phyloP scores from a whole-genome alignment of 23 tunicate species.

The Phallusia fumigata region DNA sequence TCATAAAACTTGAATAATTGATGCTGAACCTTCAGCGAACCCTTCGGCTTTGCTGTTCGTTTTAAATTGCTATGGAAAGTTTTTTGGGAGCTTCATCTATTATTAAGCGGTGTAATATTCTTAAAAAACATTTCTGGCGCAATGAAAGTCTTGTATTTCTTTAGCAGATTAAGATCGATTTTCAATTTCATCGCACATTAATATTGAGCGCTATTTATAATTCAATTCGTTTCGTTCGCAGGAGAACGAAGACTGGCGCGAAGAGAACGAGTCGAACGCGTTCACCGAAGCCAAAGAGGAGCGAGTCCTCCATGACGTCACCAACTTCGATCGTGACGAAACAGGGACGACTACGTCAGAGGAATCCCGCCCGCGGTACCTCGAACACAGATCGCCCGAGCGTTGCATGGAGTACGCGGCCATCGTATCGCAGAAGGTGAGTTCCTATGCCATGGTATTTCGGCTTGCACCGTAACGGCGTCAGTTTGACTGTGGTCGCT shows the following conservation, averaged over 20 bases:
- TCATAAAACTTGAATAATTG: too few relatives aligned
- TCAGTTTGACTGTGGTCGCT: too few relatives aligned
- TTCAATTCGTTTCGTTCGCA: neutral
- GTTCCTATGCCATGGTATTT: neutral
- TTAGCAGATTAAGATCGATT: too few relatives aligned
- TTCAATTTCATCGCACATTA: too few relatives aligned
- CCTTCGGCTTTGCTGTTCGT: too few relatives aligned
- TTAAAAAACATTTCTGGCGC: too few relatives aligned
- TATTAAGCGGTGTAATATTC: too few relatives aligned
- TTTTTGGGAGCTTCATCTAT: too few relatives aligned
- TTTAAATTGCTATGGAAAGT: too few relatives aligned
- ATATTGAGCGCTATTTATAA: too few relatives aligned
- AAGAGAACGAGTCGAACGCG: neutral
- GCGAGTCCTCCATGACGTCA: conserved; percentile 18
- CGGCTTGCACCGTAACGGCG: neutral
- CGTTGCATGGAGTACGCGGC: conserved; percentile 21
- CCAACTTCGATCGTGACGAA: conserved; percentile 17
- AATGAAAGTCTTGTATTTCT: too few relatives aligned
- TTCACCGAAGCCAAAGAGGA: neutral
- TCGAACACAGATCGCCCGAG: conserved; percentile 10
- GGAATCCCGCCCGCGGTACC: conserved; percentile 22
- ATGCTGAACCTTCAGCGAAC: too few relatives aligned
- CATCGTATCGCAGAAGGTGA: conserved; percentile 22
- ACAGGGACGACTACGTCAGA: conserved; percentile 5
- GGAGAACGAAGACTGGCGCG: neutral